These are phyloP conservation scores for Geococcyx californianus DNA, from an alignment of 2,113 vertebrate genomes.

Conservation along the genomic window DNA sequence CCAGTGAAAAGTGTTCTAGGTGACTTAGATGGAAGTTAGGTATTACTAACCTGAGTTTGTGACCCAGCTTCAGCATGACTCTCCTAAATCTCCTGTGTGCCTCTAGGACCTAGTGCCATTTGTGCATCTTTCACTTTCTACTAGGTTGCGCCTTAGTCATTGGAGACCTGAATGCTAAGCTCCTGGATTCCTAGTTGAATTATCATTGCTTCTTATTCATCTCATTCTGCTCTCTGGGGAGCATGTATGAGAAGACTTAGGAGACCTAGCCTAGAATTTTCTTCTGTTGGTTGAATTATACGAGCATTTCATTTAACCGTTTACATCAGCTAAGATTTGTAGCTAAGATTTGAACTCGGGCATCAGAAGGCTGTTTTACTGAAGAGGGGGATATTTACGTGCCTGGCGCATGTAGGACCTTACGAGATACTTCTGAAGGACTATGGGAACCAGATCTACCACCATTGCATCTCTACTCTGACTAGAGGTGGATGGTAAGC, in stretches of 20 bases:
- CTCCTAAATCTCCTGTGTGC: background rate
- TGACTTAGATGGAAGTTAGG: background rate
- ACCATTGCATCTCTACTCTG: background rate
- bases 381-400: background rate
- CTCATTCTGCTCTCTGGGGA: background rate
- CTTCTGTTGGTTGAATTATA: background rate
- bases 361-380: background rate
- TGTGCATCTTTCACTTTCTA: background rate
- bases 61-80: background rate
- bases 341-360: background rate
- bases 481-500: background rate
- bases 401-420: background rate
- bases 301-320: background rate
- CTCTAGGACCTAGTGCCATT: background rate
- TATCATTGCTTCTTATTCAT: background rate
- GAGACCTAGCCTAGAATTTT: background rate
- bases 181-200: background rate
- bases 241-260: background rate
- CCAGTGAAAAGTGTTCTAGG: background rate
- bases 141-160: background rate
- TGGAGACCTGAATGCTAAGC: background rate
- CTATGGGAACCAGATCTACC: background rate
- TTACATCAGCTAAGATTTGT: background rate
- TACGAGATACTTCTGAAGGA: background rate
- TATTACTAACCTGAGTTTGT: background rate